A percentile compares a stretch with the other conserved stretches of the same genome.
Conservation (phyloP, 1,140 invertebrate genomes). For the Scylla paramamosain region DNA sequence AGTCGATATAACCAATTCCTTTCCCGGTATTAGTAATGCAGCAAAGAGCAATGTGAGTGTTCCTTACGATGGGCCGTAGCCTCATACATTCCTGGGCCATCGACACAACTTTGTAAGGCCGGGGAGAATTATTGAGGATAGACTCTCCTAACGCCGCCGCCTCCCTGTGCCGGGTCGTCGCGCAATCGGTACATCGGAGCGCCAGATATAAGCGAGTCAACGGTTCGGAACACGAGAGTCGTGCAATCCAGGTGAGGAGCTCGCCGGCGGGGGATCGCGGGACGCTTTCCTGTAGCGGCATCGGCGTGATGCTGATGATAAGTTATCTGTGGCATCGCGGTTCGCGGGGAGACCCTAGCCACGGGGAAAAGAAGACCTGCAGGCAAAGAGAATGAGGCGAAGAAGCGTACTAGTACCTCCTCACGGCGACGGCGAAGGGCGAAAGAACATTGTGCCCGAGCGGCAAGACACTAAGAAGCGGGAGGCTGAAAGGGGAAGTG, state of each 20-base stretch:
- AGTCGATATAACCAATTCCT: not conserved
- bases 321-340: conserved; percentile 60
- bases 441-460: not conserved
- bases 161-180: conserved; percentile 7
- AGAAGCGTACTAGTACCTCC: conserved; percentile 3
- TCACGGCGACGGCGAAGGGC: not conserved
- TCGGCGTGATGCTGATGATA: conserved; percentile 60
- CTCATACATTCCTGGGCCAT: conserved; percentile 1
- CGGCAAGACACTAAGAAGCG: not conserved
- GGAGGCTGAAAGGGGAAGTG: not conserved
- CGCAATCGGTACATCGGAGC: conserved; percentile 49
- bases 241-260: conserved; percentile 49
- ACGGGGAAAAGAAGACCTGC: conserved; percentile 54
- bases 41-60: conserved; percentile 3
- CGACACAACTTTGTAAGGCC: conserved; percentile 11
- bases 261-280: not conserved
- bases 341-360: conserved; percentile 44
- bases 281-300: conserved; percentile 27
- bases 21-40: not conserved
- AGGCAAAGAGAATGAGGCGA: conserved; percentile 50
- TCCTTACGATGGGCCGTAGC: not conserved
- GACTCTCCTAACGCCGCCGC: not conserved
- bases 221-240: conserved; percentile 49
- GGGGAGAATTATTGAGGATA: not conserved
- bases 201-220: conserved; percentile 57